Evolutionary conservation across 2,797 vertebrate species (phyloP).

Genomic region (Denticeps clupeoides): DNA sequence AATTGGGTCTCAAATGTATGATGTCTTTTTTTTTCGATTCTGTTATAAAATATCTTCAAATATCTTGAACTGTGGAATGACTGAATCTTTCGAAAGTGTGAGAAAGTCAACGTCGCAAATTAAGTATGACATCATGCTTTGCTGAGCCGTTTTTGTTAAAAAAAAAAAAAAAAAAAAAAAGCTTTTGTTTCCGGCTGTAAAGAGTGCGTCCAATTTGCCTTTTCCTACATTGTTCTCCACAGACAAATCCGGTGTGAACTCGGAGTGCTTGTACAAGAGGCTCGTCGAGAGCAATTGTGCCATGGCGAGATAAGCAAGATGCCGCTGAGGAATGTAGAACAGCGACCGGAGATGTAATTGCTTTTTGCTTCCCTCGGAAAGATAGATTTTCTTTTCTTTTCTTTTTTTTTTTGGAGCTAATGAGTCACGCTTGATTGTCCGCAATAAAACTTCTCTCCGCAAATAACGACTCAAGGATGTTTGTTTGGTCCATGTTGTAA

Average conservation of each 20-base stretch:
- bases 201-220: constrained; percentile 6
- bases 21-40: too few species aligned
- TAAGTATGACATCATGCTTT: too few species aligned
- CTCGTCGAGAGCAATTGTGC: constrained; percentile 23
- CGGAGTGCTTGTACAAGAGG: constrained; percentile 18
- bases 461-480: constrained; percentile 12
- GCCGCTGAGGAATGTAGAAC: constrained; percentile 23
- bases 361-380: constrained; percentile 19
- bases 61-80: too few species aligned
- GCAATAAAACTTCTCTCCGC: constrained; percentile 13
- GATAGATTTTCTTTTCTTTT: neutral
- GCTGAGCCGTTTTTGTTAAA: too few species aligned
- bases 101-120: too few species aligned
- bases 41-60: too few species aligned
- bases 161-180: too few species aligned
- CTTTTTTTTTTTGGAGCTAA: neutral
- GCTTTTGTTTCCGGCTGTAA: constrained; percentile 3
- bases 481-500: constrained; percentile 8
- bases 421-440: constrained; percentile 15
- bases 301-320: constrained; percentile 21
- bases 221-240: constrained; percentile 19
- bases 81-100: too few species aligned
- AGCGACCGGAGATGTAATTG: constrained; percentile 29
- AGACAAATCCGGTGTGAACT: constrained; percentile 23
- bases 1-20: too few species aligned